A percentile compares a stretch with the other conserved stretches of the same genome.
Conservation (phyloP, 2,888 invertebrate genomes). For the Neoitamus cyanurus region DNA sequence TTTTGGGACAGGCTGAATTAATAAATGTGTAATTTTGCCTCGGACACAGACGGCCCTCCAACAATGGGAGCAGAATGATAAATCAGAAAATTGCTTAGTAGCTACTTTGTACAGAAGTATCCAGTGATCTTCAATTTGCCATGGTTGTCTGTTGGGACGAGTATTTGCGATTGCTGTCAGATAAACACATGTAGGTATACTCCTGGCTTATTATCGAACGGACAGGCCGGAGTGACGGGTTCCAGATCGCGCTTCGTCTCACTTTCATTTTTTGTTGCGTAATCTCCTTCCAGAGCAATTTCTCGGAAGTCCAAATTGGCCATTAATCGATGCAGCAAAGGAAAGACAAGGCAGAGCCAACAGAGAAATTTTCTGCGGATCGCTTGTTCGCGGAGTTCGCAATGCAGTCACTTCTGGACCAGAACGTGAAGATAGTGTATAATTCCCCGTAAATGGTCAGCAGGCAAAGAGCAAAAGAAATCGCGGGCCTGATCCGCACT, state of each 20-base stretch:
- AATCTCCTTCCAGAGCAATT: neutral
- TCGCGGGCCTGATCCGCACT: neutral
- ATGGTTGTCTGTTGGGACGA: neutral
- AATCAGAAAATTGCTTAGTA: neutral
- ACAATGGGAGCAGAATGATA: neutral
- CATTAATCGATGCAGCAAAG: neutral
- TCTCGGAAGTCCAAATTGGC: neutral
- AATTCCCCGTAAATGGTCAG: neutral
- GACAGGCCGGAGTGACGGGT: neutral
- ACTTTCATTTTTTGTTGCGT: slow-evolving; percentile 1
- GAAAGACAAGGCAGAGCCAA: neutral
- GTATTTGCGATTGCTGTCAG: neutral
- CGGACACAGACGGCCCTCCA: neutral
- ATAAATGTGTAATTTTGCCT: neutral
- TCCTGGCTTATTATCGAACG: neutral
- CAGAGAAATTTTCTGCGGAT: neutral
- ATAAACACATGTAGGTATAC: neutral
- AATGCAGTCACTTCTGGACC: neutral
- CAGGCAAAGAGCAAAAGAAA: neutral
- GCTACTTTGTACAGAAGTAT: neutral
- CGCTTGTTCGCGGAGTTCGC: neutral
- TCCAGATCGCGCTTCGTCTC: neutral
- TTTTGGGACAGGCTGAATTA: neutral
- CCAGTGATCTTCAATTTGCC: neutral
- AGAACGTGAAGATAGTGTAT: neutral